A percentile compares a stretch with the other conserved stretches of the same genome.
These are phyloP conservation scores for Pangasius djambal DNA, from an alignment of 2,797 vertebrate genomes.

Conservation along the genomic window DNA sequence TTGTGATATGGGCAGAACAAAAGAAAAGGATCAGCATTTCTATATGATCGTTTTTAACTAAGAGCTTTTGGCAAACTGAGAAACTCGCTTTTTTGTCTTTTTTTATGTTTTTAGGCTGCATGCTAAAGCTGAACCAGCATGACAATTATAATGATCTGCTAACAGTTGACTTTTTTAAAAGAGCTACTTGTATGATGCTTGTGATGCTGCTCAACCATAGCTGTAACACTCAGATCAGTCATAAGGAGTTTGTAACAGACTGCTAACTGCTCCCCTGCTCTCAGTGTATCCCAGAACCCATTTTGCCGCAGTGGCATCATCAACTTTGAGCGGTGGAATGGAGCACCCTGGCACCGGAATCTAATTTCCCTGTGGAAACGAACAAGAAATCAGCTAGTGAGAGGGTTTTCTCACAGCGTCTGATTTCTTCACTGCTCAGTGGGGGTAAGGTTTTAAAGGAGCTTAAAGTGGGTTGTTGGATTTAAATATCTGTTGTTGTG, in stretches of 20 bases:
- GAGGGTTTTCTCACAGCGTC: constrained; percentile 14
- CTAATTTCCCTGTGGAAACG: constrained; percentile 36
- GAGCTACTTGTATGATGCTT: not conserved
- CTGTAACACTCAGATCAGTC: constrained; percentile 13
- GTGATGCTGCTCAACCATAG: constrained; percentile 12
- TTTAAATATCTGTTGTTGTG: constrained; percentile 63
- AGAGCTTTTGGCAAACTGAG: not conserved
- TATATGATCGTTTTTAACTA: not conserved
- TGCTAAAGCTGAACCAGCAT: not conserved
- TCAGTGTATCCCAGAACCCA: constrained; percentile 1
- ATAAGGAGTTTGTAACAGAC: constrained; percentile 27
- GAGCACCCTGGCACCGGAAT: constrained; percentile 29
- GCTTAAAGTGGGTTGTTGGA: constrained; percentile 51
- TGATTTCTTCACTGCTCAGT: constrained; percentile 45
- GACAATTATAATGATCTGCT: constrained; percentile 4
- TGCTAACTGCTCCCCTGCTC: constrained; percentile 30
- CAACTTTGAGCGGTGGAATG: constrained; percentile 19
- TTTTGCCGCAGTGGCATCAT: constrained; percentile 38
- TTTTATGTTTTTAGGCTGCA: not conserved
- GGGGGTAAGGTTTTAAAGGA: constrained; percentile 51
- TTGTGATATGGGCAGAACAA: not conserved
- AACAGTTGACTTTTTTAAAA: not conserved
- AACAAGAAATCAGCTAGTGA: constrained; percentile 25
- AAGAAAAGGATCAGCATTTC: not conserved
- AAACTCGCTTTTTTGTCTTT: not conserved